Conservation (phyloP, 1,140 invertebrate genomes). For the Cyclargus thomasi region DNA sequence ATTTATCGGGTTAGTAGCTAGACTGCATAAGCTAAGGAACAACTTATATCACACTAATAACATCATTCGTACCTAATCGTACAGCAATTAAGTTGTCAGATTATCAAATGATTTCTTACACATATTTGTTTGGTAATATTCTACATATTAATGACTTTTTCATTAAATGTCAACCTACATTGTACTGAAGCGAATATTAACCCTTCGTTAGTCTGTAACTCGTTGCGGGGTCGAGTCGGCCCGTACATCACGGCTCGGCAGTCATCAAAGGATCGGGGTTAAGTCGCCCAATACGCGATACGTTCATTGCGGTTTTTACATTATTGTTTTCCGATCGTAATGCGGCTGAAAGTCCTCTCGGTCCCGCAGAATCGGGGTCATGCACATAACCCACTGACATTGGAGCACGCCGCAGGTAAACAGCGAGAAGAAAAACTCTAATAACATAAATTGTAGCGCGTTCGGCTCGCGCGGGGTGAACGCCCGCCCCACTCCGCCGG, state of each 20-base stretch:
- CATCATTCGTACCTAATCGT: neutral
- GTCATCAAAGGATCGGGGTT: neutral
- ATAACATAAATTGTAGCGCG: constrained; percentile 8
- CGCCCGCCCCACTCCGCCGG: neutral
- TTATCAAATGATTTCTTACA: no score
- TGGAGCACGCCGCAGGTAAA: neutral
- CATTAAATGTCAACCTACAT: no score
- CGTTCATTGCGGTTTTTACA: neutral
- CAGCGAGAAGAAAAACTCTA: neutral
- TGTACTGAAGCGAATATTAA: no score
- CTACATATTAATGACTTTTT: no score
- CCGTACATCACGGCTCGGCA: neutral
- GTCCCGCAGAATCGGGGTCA: neutral
- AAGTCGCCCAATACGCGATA: neutral
- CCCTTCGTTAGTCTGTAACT: no score
- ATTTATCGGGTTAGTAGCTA: no score
- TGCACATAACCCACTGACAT: neutral
- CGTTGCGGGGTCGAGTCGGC: neutral
- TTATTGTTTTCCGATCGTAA: neutral
- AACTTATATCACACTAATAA: no score
- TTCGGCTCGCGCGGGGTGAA: neutral
- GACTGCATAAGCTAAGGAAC: no score
- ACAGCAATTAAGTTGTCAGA: neutral
- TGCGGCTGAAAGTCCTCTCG: neutral
- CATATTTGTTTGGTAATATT: no score